A percentile compares a stretch with the other conserved stretches of the same genome.
These are phyloP conservation scores for Astreopora myriophthalma DNA, from an alignment of 64 coral and sea anemone species.

Conservation along the genomic window DNA sequence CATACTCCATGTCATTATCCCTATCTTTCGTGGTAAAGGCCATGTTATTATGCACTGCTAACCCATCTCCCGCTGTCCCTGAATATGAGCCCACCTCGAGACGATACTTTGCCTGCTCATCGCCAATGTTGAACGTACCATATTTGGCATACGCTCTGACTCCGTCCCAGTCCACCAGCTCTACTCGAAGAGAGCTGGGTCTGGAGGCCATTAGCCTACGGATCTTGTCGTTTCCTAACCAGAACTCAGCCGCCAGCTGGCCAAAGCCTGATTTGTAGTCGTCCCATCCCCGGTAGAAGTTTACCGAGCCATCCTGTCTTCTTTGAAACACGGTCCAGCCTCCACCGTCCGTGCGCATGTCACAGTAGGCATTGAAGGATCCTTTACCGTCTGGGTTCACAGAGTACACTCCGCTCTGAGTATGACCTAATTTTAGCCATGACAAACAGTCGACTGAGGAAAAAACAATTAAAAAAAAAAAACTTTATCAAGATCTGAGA, in stretches of 20 bases:
- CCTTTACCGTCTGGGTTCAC: constrained; percentile 12
- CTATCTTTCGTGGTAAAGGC: constrained; percentile 67
- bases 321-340: constrained; percentile 66
- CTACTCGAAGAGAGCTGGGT: constrained; percentile 42
- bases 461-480: neutral
- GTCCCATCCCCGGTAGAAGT: constrained; percentile 20
- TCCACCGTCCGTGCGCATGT: constrained; percentile 49
- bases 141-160: constrained; percentile 54
- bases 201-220: neutral
- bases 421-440: neutral
- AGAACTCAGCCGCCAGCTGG: neutral
- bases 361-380: constrained; percentile 30
- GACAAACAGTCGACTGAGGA: neutral
- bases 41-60: constrained; percentile 67
- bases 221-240: constrained; percentile 25
- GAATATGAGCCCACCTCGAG: constrained; percentile 64
- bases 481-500: no score
- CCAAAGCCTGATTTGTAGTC: constrained; percentile 47
- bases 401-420: constrained; percentile 25
- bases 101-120: constrained; percentile 16
- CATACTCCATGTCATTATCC: constrained; percentile 39
- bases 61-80: constrained; percentile 66
- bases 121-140: constrained; percentile 17
- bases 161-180: constrained; percentile 68
- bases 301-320: constrained; percentile 41